These are phyloP conservation scores for Anagrus nilaparvatae DNA, from an alignment of 1,140 invertebrate species.

Conservation along the genomic window DNA sequence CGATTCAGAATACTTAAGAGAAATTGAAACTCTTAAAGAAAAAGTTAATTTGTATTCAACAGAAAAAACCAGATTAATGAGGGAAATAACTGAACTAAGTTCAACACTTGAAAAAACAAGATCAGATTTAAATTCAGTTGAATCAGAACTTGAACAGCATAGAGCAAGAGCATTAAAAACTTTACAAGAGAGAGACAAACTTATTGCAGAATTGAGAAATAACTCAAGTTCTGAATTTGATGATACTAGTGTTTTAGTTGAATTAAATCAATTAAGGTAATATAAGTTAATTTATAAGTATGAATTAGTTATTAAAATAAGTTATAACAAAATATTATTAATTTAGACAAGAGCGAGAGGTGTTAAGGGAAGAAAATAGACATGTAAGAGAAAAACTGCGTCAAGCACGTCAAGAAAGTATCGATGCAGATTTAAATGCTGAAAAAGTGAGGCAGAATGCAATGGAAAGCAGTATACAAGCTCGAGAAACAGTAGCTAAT, in stretches of 20 bases:
- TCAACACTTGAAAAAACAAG: conserved; percentile 45
- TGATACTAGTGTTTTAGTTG: conserved; percentile 32
- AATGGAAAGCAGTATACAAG: conserved; percentile 30
- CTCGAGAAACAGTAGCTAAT: conserved; percentile 46
- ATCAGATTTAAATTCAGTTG: conserved; percentile 46
- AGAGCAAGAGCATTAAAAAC: conserved; percentile 61
- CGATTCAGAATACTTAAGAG: conserved; percentile 33
- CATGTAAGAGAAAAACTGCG: conserved; percentile 45
- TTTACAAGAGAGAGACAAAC: conserved; percentile 65
- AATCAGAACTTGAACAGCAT: conserved; percentile 59
- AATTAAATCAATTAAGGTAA: conserved; percentile 43
- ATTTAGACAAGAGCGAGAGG: conserved; percentile 49
- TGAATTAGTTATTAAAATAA: conserved; percentile 2
- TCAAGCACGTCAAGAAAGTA: conserved; percentile 45
- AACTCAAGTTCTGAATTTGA: conserved; percentile 29
- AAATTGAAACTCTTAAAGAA: conserved; percentile 30
- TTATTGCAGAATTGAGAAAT: conserved; percentile 55
- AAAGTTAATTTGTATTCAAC: conserved; percentile 28
- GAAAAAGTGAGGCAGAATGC: conserved; percentile 35
- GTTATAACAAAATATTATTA: conserved; percentile 7
- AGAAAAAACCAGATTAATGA: conserved; percentile 27
- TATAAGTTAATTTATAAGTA: conserved; percentile 2
- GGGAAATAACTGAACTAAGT: conserved; percentile 37
- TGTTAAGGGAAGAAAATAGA: conserved; percentile 50
- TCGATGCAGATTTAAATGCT: conserved; percentile 37